Conservation (phyloP, 2,888 invertebrate genomes). For the Aphrophora alni region DNA sequence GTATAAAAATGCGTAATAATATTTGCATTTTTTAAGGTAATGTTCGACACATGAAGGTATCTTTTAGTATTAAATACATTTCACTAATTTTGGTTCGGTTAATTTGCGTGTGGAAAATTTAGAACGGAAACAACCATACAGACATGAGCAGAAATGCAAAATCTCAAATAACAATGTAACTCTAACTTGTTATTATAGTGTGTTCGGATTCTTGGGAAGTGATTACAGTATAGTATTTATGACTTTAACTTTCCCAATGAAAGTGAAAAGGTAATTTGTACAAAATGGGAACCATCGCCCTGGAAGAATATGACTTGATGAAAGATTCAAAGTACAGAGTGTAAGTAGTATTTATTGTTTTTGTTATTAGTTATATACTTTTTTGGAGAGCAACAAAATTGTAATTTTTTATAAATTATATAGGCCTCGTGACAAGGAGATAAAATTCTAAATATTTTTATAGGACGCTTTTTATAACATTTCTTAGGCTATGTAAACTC, state of each 20-base stretch:
- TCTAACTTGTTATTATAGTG: neutral
- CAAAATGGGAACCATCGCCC: conserved; percentile 59
- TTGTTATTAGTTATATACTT: neutral
- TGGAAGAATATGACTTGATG: conserved; percentile 82
- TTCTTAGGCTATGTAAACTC: too few relatives aligned
- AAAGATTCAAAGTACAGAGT: conserved; percentile 82
- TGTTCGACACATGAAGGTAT: neutral
- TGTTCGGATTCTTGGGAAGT: neutral
- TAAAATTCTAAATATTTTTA: neutral
- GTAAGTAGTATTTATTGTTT: conserved; percentile 57
- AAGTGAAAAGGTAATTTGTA: conserved; percentile 7
- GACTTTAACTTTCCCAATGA: neutral
- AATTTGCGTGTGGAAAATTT: neutral
- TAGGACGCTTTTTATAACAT: too few relatives aligned
- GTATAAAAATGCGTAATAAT: neutral
- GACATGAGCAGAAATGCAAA: neutral
- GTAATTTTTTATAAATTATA: too few relatives aligned
- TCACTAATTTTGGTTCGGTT: neutral
- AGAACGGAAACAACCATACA: neutral
- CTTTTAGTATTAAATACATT: neutral
- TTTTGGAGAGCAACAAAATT: neutral
- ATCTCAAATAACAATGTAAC: neutral
- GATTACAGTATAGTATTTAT: neutral
- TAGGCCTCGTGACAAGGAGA: too few relatives aligned
- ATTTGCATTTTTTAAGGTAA: neutral